phyloP scores from a whole-genome alignment of 2,888 invertebrate species.

The Xylota sylvarum region DNA sequence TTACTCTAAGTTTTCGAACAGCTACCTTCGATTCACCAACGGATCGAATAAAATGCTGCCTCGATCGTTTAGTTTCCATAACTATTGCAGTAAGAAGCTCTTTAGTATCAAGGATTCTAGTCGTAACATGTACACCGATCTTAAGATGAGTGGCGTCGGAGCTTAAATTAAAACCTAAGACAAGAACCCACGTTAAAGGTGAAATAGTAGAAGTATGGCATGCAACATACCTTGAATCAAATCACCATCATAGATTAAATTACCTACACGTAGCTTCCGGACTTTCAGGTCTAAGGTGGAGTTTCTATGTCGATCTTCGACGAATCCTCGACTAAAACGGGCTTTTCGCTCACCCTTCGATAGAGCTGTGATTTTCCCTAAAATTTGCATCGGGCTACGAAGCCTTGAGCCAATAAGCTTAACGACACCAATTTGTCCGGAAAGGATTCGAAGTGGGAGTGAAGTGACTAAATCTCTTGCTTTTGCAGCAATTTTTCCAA shows the following conservation, averaged over 20 bases:
- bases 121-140: constrained; percentile 77
- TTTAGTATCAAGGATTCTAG: constrained; percentile 78
- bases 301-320: constrained; percentile 21
- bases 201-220: background rate
- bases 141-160: constrained; percentile 61
- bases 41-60: constrained; percentile 47
- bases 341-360: constrained; percentile 62
- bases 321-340: constrained; percentile 73
- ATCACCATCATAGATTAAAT: constrained; percentile 80
- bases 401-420: constrained; percentile 78
- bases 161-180: constrained; percentile 79
- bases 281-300: constrained; percentile 76
- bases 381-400: constrained; percentile 80
- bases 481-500: constrained; percentile 41
- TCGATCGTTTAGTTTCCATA: constrained; percentile 12
- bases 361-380: constrained; percentile 77
- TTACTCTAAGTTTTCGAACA: constrained; percentile 75
- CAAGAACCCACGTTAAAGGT: background rate
- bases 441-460: constrained; percentile 69
- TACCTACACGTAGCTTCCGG: constrained; percentile 79
- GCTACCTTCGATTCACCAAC: constrained; percentile 34
- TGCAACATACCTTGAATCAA: constrained; percentile 80
- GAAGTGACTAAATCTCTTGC: constrained; percentile 47
- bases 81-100: constrained; percentile 77
- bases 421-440: constrained; percentile 78